Conservation (phyloP, 2,797 vertebrate genomes). For the Acropternis orthonyx region DNA sequence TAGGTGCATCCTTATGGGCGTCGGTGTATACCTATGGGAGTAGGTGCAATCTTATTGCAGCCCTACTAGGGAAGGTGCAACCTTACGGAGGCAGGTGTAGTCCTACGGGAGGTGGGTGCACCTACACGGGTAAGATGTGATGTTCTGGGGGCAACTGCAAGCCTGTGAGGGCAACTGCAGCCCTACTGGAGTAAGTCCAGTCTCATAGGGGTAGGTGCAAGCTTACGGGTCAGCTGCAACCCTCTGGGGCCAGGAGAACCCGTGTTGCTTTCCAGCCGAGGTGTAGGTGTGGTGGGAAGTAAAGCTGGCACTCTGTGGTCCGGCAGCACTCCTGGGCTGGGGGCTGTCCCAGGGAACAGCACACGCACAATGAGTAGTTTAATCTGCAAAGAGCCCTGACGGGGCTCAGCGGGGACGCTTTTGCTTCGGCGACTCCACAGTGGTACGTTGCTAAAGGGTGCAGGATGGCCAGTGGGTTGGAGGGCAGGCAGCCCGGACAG, state of each 20-base stretch:
- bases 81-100: neutral
- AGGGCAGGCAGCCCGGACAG: neutral
- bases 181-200: fast-evolving
- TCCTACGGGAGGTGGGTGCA: fast-evolving
- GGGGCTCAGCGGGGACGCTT: neutral
- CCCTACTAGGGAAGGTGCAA: neutral
- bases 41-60: neutral
- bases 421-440: neutral
- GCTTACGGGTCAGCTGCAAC: neutral
- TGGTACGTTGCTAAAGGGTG: too few species aligned
- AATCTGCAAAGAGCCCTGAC: neutral
- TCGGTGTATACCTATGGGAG: neutral
- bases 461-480: neutral
- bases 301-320: neutral
- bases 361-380: neutral
- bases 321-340: fast-evolving
- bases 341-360: neutral
- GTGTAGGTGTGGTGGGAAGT: neutral
- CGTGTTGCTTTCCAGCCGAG: neutral
- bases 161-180: neutral
- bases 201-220: neutral
- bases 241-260: neutral
- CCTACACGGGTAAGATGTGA: neutral
- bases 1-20: neutral
- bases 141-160: neutral